phyloP scores from a whole-genome alignment of 2,113 vertebrate species.

The Cynopterus brachyotis region DNA sequence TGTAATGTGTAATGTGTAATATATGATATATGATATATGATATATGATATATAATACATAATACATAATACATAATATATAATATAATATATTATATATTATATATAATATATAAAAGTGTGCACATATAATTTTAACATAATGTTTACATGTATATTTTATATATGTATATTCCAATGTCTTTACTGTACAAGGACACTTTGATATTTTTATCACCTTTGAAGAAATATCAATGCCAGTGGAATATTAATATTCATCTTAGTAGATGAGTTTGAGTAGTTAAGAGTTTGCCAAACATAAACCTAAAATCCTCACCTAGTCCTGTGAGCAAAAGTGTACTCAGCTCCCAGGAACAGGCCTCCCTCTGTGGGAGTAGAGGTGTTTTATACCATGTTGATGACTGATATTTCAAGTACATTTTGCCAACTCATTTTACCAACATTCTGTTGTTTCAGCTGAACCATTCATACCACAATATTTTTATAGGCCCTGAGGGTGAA shows the following conservation, averaged over 20 bases:
- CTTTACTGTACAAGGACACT: neutral
- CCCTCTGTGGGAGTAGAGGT: neutral
- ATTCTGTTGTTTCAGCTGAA: conserved; percentile 77
- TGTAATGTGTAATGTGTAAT: neutral
- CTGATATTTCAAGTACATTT: conserved; percentile 74
- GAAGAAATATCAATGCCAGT: neutral
- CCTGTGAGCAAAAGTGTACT: neutral
- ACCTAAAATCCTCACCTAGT: conserved; percentile 10
- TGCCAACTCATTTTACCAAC: conserved; percentile 66
- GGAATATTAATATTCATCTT: conserved; percentile 13
- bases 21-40: neutral
- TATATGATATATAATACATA: neutral
- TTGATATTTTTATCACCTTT: neutral
- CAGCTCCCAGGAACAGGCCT: conserved; percentile 14
- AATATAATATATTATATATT: neutral
- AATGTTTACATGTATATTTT: neutral
- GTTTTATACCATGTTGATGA: conserved; percentile 59
- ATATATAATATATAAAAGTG: neutral
- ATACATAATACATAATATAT: neutral
- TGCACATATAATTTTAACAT: neutral
- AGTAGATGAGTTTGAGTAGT: neutral
- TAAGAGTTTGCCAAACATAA: conserved; percentile 24
- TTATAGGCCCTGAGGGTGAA: conserved; percentile 72
- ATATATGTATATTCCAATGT: neutral
- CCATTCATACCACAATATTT: conserved; percentile 75